Percentiles rank a stretch among this genome's conserved stretches.
Evolutionary conservation across 2,797 vertebrate genomes (phyloP).

Genomic region (Bryconaethiops microstoma): DNA sequence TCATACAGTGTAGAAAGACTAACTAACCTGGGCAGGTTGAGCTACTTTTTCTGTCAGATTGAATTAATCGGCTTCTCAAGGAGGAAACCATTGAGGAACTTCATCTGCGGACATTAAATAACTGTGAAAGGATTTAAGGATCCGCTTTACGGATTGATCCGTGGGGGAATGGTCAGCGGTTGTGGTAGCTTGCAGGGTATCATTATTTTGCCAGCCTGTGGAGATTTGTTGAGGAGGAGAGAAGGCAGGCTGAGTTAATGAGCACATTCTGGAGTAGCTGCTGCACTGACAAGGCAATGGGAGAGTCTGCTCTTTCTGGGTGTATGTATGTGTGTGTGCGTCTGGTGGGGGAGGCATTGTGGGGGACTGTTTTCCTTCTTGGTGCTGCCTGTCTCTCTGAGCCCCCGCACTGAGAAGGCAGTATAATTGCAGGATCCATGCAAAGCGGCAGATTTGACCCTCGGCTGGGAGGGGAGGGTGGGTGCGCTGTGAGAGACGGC

Average conservation of each 20-base stretch:
- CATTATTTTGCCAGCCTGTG: slow-evolving; percentile 33
- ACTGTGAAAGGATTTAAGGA: slow-evolving; percentile 17
- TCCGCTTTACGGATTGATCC: slow-evolving; percentile 46
- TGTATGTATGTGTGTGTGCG: slow-evolving; percentile 35
- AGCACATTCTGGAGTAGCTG: slow-evolving; percentile 10
- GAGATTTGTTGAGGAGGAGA: slow-evolving; percentile 14
- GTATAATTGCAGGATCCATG: slow-evolving; percentile 54
- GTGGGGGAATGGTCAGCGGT: neutral
- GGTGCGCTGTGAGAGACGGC: neutral
- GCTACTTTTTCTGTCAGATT: neutral
- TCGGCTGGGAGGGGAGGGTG: neutral
- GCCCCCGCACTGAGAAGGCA: slow-evolving; percentile 20
- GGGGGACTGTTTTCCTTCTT: slow-evolving; percentile 50
- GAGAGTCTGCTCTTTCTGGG: slow-evolving; percentile 15
- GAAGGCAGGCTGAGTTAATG: slow-evolving; percentile 32
- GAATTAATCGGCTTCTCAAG: neutral
- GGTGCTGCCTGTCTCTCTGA: slow-evolving; percentile 17
- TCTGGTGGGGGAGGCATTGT: neutral
- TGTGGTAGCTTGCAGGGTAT: slow-evolving; percentile 39
- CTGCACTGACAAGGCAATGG: neutral
- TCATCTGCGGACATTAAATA: slow-evolving; percentile 2
- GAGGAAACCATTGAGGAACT: slow-evolving; percentile 1
- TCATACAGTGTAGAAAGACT: slow-evolving; percentile 4
- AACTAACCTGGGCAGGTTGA: neutral
- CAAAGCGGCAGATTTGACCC: neutral